Evolutionary conservation across 1,140 invertebrate species (phyloP), one percentile per base, ranked within the genome.

Genomic region (Venturia canescens): DNA sequence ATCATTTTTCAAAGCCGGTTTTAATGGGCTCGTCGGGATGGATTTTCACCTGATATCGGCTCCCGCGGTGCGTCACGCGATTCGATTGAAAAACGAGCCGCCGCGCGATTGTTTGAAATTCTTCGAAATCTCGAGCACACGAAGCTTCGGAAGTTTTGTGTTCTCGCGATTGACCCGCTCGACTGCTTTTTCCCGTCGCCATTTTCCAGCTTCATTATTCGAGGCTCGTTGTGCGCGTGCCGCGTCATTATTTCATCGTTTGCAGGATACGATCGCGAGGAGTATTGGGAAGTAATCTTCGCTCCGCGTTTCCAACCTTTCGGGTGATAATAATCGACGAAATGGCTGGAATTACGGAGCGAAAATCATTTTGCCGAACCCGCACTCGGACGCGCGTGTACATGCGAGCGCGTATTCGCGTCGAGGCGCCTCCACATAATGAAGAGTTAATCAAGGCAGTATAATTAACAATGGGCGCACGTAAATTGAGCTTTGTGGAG

Each of bases 381-480:
- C n/a, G n/a, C n/a, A n/a, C n/a, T n/a, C n/a, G n/a, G n/a, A n/a
- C n/a, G n/a, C n/a, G n/a, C n/a, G n/a, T n/a, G n/a, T n/a, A n/a
- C n/a, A n/a, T n/a, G n/a, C n/a, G n/a, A n/a, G n/a, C n/a, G n/a
- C n/a, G n/a, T n/a, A n/a, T n/a, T n/a, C n/a, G n/a, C n/a, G n/a
- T n/a, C n/a, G n/a, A n/a, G n/a, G n/a, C n/a, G n/a, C n/a, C n/a
- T n/a, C 38, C 38, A 44, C 38, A 76, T 76, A 76, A 76, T 76
- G 7, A 76, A 53, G 29, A 53, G 72, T 60, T 76, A 76, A 76
- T 76, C 72, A 76, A 60, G 72, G 23, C 48, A 74, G 44, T 23
- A 50, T 53, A 74, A 74, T 74, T 74, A 74, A 50, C 48, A 74
- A 53, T 74, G 71, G 29, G 31, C 26, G 13, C 26, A 53, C 23